Evolutionary conservation across 2,113 vertebrate species (phyloP).

Genomic region (Okapia johnstoni): DNA sequence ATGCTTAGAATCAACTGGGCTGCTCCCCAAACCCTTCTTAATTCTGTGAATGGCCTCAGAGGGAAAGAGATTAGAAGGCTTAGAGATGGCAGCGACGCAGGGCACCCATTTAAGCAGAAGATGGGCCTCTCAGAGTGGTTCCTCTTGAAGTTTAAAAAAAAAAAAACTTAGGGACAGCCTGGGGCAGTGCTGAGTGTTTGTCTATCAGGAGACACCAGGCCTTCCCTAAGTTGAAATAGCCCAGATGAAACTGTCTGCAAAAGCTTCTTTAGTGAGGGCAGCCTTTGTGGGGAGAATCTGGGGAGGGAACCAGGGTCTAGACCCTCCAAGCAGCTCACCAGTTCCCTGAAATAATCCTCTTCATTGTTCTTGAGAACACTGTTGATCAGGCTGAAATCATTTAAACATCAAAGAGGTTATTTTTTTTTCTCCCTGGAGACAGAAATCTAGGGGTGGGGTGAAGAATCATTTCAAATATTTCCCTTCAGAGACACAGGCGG

Average conservation of each 20-base stretch:
- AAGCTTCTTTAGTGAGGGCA: not conserved
- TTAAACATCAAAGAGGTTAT: not conserved
- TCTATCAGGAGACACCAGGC: not conserved
- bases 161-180: not conserved
- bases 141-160: not conserved
- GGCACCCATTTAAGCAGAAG: not conserved
- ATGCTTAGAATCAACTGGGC: not conserved
- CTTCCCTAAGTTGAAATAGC: not conserved
- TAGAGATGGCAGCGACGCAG: not conserved
- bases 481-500: not conserved
- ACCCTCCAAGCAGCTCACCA: not conserved
- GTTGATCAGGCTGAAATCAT: not conserved
- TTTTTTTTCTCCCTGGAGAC: not conserved
- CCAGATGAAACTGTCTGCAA: not conserved
- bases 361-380: not conserved
- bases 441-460: not conserved
- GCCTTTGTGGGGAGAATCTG: not conserved
- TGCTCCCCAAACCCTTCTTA: conserved; percentile 3
- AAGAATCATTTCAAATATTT: not conserved
- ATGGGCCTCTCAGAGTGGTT: not conserved
- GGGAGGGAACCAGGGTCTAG: not conserved
- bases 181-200: not conserved
- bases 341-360: not conserved
- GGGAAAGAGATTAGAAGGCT: not conserved
- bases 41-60: not conserved